These are phyloP conservation scores for Aspiorhynchus laticeps DNA, from an alignment of 2,113 vertebrate genomes.

Conservation along the genomic window DNA sequence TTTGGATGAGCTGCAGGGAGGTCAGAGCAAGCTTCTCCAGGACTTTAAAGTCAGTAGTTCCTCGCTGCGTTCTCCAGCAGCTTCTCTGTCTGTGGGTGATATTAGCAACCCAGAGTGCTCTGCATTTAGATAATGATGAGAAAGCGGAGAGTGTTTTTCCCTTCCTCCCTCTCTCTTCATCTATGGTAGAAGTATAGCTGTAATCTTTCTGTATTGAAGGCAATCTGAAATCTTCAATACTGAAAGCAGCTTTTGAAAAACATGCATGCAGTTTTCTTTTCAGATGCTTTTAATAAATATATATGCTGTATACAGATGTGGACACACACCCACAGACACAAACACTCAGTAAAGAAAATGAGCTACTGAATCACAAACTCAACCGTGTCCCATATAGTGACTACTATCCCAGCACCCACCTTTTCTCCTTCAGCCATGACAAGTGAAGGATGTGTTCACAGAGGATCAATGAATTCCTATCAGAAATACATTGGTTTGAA, in stretches of 20 bases:
- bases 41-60: slow-evolving; percentile 21
- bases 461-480: not conserved
- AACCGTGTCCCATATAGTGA: not conserved
- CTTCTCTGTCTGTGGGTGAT: not conserved
- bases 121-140: slow-evolving; percentile 27
- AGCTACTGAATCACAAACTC: slow-evolving; percentile 2
- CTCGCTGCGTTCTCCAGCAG: slow-evolving; percentile 2
- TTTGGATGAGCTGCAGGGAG: not conserved
- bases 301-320: slow-evolving; percentile 9
- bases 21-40: not conserved
- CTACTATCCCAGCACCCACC: not conserved
- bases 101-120: not conserved
- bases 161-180: not conserved
- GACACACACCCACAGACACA: not conserved
- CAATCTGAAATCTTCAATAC: not conserved
- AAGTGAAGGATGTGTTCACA: not conserved
- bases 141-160: not conserved
- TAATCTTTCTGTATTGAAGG: slow-evolving; percentile 16
- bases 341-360: not conserved
- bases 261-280: slow-evolving; percentile 35
- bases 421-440: not conserved
- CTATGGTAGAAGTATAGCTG: not conserved
- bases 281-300: slow-evolving; percentile 5
- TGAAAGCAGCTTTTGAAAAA: slow-evolving; percentile 22
- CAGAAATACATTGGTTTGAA: slow-evolving; percentile 5